These are phyloP conservation scores for Drosophila helvetica DNA, from an alignment of 2,888 invertebrate genomes.

Conservation along the genomic window DNA sequence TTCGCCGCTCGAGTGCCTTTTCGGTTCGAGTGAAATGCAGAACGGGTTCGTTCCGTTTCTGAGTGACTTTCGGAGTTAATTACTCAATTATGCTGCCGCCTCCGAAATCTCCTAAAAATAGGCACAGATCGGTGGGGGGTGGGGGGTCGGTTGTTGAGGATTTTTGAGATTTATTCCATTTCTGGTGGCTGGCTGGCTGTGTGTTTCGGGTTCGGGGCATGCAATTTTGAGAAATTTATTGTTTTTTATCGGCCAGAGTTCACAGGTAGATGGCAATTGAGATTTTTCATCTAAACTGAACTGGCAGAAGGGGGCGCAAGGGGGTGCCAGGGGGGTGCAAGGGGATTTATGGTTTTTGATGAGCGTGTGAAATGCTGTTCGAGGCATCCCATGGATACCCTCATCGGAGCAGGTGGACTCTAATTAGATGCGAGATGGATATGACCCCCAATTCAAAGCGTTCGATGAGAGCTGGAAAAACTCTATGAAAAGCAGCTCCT, in stretches of 20 bases:
- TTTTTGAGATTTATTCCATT: conserved; percentile 8
- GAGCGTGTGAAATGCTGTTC: conserved; percentile 59
- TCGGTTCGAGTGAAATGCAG: conserved; percentile 30
- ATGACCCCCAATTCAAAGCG: conserved; percentile 26
- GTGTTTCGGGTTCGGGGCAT: conserved; percentile 24
- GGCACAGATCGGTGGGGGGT: conserved; percentile 13
- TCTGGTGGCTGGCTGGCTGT: neutral
- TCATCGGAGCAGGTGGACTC: conserved; percentile 36
- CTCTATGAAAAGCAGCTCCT: neutral
- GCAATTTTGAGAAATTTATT: conserved; percentile 71
- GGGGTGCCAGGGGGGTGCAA: neutral
- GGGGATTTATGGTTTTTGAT: conserved; percentile 52
- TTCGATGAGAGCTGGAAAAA: neutral
- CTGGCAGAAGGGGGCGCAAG: conserved; percentile 13
- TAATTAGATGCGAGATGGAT: conserved; percentile 26
- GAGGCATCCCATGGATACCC: conserved; percentile 18
- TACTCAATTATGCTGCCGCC: conserved; percentile 69
- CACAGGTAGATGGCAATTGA: conserved; percentile 52
- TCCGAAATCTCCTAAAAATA: conserved; percentile 23
- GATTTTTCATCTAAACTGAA: conserved; percentile 52
- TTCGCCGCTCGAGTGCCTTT: conserved; percentile 4
- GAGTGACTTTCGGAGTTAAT: conserved; percentile 63
- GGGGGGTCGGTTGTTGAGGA: neutral
- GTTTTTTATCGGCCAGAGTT: conserved; percentile 65
- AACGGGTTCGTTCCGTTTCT: conserved; percentile 70